Percentiles rank a stretch among this genome's conserved stretches.
phyloP scores from a whole-genome alignment of 1,140 invertebrate genomes.

The Nymphalis io region DNA sequence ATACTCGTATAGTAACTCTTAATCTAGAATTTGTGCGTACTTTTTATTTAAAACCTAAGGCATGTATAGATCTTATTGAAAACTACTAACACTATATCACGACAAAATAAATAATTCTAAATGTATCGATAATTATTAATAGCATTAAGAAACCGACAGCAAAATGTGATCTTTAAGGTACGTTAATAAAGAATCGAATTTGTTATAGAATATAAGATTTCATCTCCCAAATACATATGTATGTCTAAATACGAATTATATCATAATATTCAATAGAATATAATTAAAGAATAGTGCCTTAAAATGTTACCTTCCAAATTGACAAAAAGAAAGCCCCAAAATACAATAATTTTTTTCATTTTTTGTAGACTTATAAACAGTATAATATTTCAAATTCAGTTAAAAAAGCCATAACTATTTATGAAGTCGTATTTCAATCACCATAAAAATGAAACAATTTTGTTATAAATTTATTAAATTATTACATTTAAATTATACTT shows the following conservation, averaged over 20 bases:
- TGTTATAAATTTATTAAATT: not conserved
- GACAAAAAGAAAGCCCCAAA: conserved; percentile 30
- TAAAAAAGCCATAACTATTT: not conserved
- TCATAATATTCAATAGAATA: not conserved
- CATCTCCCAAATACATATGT: too few relatives aligned
- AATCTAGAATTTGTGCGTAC: too few relatives aligned
- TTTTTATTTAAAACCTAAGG: too few relatives aligned
- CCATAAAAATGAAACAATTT: not conserved
- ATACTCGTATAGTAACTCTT: too few relatives aligned
- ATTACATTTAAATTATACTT: not conserved
- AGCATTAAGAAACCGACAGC: too few relatives aligned
- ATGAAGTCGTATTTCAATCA: not conserved
- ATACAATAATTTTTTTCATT: conserved; percentile 15
- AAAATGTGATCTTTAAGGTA: too few relatives aligned
- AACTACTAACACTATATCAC: too few relatives aligned
- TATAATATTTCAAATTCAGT: not conserved
- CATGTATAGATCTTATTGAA: too few relatives aligned
- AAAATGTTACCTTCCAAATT: conserved; percentile 40
- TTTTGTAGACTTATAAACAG: not conserved
- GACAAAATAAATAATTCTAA: not conserved
- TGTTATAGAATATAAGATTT: too few relatives aligned
- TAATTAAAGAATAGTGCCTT: not conserved
- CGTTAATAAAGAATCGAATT: too few relatives aligned
- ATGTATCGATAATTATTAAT: not conserved
- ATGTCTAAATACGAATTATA: not conserved